phyloP scores from a whole-genome alignment of 2,113 vertebrate genomes.

The Cyanoramphus novaezelandiae region DNA sequence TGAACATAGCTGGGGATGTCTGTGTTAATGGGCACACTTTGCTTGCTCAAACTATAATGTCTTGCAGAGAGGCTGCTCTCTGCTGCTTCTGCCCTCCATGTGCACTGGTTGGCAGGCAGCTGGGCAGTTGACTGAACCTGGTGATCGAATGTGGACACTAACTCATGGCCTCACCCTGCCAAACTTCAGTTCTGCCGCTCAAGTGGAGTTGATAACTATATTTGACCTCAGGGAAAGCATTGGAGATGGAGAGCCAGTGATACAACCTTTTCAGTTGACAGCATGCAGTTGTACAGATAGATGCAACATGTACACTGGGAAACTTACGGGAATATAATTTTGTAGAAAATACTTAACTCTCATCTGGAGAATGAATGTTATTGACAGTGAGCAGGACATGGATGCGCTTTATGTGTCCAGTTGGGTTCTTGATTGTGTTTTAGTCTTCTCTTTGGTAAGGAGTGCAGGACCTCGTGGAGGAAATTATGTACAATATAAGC shows the following conservation, averaged over 20 bases:
- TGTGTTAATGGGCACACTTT: not conserved
- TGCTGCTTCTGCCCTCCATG: not conserved
- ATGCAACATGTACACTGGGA: not conserved
- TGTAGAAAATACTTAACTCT: not conserved
- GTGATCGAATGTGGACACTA: not conserved
- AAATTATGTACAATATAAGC: not conserved
- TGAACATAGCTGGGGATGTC: not conserved
- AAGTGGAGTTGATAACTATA: accelerated
- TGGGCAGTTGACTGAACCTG: not conserved
- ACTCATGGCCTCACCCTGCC: accelerated
- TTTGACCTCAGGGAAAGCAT: not conserved
- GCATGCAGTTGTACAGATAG: not conserved
- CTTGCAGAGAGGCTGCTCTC: not conserved
- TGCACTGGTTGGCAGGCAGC: not conserved
- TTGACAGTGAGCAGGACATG: not conserved
- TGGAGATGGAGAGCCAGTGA: not conserved
- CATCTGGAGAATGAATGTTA: not conserved
- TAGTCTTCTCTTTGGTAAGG: not conserved
- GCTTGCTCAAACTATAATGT: not conserved
- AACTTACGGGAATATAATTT: not conserved
- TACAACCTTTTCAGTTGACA: not conserved
- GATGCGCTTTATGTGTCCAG: not conserved
- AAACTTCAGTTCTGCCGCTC: not conserved
- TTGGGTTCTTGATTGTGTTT: not conserved
- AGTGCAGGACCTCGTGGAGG: not conserved